Percentiles rank a stretch among this genome's conserved stretches.
These are phyloP conservation scores for Rhagonycha fulva DNA, from an alignment of 2,888 invertebrate genomes.

Conservation along the genomic window DNA sequence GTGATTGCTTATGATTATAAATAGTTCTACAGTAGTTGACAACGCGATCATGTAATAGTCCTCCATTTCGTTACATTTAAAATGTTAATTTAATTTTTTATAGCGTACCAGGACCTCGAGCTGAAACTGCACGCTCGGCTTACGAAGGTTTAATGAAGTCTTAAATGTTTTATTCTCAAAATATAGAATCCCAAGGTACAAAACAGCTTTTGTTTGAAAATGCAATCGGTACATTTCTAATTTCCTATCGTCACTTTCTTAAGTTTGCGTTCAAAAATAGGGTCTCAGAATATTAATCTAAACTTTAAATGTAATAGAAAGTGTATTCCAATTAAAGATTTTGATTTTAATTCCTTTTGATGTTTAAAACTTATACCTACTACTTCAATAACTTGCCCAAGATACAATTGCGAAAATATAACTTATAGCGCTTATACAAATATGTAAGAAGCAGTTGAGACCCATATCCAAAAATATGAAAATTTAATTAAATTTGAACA, in stretches of 20 bases:
- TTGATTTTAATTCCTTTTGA: too few species aligned
- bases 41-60: neutral
- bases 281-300: neutral
- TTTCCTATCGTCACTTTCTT: neutral
- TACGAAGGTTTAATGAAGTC: neutral
- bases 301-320: neutral
- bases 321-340: neutral
- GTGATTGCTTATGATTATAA: neutral
- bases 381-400: too few species aligned
- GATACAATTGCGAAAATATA: too few species aligned
- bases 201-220: neutral
- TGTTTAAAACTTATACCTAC: too few species aligned
- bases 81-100: neutral
- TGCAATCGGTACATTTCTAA: neutral
- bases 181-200: neutral
- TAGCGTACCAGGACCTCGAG: neutral
- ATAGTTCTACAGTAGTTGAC: neutral
- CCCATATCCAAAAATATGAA: too few species aligned
- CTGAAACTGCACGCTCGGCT: neutral
- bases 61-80: neutral
- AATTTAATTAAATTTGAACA: neutral
- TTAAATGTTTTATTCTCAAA: neutral
- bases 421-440: too few species aligned
- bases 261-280: neutral
- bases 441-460: too few species aligned